Base-by-base conservation (phyloP, 1,140 invertebrate genomes). In the Pseudomyrmex dendroicus region DNA sequence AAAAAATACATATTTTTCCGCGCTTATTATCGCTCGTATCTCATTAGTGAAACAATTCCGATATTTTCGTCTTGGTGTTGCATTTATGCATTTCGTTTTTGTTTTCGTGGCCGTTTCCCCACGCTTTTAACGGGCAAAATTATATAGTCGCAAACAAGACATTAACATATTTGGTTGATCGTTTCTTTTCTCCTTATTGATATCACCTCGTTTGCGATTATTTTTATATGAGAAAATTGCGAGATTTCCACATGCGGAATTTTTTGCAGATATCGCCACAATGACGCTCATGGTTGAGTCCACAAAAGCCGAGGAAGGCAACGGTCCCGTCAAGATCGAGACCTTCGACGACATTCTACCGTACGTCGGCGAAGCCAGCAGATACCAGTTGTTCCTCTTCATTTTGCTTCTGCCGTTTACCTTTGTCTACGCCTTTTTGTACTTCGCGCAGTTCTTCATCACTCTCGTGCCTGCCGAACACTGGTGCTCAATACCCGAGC, bases 341-440 rank as follows among this genome's bases (percentile, higher is more conserved):
- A 97, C 98, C 87, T 97, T 99, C 86, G 98, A 99, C 91, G 97
- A 98, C 89, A 94, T 98, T 35, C 93, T 98, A 64, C 96, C 97
- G 0, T 94, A 98, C 89, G 95, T 99, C 44, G 98, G 98, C 0
- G 97, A 98, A 89, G 98, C 98, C 90, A 98, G 98, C 56, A 94
- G 95, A 72, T 99, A 98, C 94, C 98, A 99, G 91, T 96, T 97
- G 90, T 94, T 98, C n/a, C 94, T 98, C 1, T 98, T 98, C 92
- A 91, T 98, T 9, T 93, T 98, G 84, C 96, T 98, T 94, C 96
- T 98, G 78, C 97, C 97, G 0, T 98, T 98, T 91, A 96, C 97
- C 12, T 97, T 97, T 92, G 97, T 97, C 91, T 97, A 98, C 84
- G 96, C 97, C 0, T 98, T 97, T 90, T 96, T 98, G 0, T 98